Base-by-base conservation (phyloP, 1,140 invertebrate species). In the Gyrodactylus salaris region DNA sequence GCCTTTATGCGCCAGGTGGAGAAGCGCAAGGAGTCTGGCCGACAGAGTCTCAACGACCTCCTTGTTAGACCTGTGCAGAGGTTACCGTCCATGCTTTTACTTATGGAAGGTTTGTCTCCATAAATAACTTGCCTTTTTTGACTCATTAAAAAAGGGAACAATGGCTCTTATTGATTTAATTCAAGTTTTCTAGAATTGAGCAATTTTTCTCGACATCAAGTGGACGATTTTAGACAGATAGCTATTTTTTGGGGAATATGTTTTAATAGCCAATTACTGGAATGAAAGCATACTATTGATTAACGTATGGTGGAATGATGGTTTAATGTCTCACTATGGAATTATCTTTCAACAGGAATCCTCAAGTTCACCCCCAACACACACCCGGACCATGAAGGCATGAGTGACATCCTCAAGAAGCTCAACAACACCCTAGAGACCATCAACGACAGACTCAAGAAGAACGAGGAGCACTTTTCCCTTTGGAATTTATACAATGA, bases 41-140 rank as follows among this genome's bases (percentile, higher is more conserved):
- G 89, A 76, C 89, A 93, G 80, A 89, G 85, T 78, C 83, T 94
- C 75, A 87, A 88, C 78, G 91, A 94, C 78, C 83, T 95, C 69
- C 84, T 95, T 78, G 93, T 93, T 76, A 85, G 90, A 76, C 91
- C 91, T 74, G 88, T 94, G 69, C 91, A 94, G 84, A 84, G 91
- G 78, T 83, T 95, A 79, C 89, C 89, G 73, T 90, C 88, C 82
- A 88, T 92, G 78, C 88, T 87, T 81, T 84, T 94, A 77, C 84
- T 93, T 77, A 84, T 94, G 77, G 89, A 87, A 79, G 88, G 87
- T 88, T 80, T 1, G 34, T 73, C 25, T 20, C 1, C 16, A 20
- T 20, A 1, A 72, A 23, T 73, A 23, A 26, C 27, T 74, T 69
- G 1, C n/a, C 1, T n/a, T n/a, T n/a, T n/a, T n/a, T n/a, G n/a